A percentile compares a stretch with the other conserved stretches of the same genome.
Evolutionary conservation across 92 coral and sea anemone genomes (phyloP).

Genomic region (Hydrozoanthus gracilis): DNA sequence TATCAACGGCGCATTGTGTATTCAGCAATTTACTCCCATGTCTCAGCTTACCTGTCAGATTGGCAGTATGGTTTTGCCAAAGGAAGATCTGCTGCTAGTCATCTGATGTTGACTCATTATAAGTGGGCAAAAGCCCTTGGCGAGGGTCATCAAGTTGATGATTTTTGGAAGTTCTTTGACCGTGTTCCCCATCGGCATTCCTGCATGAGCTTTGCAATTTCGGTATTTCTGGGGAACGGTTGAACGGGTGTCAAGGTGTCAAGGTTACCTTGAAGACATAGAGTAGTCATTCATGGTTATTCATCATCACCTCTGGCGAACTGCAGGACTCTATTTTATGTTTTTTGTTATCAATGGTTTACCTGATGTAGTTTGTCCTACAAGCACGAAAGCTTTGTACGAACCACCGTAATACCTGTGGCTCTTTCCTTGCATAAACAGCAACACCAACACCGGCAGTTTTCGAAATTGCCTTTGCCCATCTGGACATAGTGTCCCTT

Average conservation of each 20-base stretch:
- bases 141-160: conserved; percentile 54
- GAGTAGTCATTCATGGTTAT: conserved; percentile 52
- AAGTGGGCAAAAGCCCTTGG: conserved; percentile 49
- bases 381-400: conserved; percentile 24
- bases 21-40: conserved; percentile 44
- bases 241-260: conserved; percentile 52
- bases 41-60: conserved; percentile 44
- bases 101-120: conserved; percentile 39
- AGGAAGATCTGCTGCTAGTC: conserved; percentile 54
- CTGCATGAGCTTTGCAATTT: conserved; percentile 57
- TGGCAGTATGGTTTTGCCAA: conserved; percentile 58
- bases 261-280: conserved; percentile 47
- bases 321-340: conserved; percentile 8
- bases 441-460: no score
- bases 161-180: conserved; percentile 45
- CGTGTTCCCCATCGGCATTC: conserved; percentile 36
- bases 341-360: conserved; percentile 30
- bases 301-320: conserved; percentile 11
- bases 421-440: conserved; percentile 19
- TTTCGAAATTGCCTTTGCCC: no score
- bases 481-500: no score
- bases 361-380: conserved; percentile 39
- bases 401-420: conserved; percentile 50
- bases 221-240: conserved; percentile 47
- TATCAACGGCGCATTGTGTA: conserved; percentile 54